A percentile compares a stretch with the other conserved stretches of the same genome.
phyloP scores from a whole-genome alignment of 2,113 vertebrate species.

The Platysternon megacephalum region DNA sequence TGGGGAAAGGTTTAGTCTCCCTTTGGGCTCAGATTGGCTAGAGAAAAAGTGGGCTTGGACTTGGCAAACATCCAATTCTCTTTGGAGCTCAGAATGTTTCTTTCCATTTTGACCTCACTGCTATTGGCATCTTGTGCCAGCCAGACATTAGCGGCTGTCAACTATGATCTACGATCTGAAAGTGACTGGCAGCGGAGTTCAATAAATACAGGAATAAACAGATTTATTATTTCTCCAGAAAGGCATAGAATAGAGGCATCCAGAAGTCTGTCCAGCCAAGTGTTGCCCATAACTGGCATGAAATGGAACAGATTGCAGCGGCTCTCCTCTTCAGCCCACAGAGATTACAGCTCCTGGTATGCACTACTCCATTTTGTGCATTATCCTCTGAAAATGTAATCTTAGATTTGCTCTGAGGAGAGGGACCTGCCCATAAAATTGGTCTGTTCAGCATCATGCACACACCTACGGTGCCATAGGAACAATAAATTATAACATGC shows the following conservation, averaged over 20 bases:
- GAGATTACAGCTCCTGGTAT: neutral
- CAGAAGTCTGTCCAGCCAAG: neutral
- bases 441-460: neutral
- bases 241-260: neutral
- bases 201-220: neutral
- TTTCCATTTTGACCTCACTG: constrained; percentile 46
- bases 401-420: neutral
- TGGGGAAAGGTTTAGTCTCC: constrained; percentile 42
- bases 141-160: neutral
- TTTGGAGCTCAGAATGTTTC: neutral
- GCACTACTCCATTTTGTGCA: neutral
- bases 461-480: neutral
- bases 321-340: neutral
- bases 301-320: neutral
- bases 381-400: neutral
- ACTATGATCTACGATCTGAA: constrained; percentile 18
- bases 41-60: constrained; percentile 36
- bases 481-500: neutral
- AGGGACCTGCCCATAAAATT: neutral
- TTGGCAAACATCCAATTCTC: constrained; percentile 46
- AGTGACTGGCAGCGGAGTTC: constrained; percentile 22
- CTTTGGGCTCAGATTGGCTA: neutral
- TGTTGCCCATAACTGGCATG: neutral
- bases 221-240: neutral
- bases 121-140: neutral